A percentile compares a stretch with the other conserved stretches of the same genome.
These are phyloP conservation scores for Sinohyriopsis cumingii DNA, from an alignment of 2,888 invertebrate species.

Conservation along the genomic window DNA sequence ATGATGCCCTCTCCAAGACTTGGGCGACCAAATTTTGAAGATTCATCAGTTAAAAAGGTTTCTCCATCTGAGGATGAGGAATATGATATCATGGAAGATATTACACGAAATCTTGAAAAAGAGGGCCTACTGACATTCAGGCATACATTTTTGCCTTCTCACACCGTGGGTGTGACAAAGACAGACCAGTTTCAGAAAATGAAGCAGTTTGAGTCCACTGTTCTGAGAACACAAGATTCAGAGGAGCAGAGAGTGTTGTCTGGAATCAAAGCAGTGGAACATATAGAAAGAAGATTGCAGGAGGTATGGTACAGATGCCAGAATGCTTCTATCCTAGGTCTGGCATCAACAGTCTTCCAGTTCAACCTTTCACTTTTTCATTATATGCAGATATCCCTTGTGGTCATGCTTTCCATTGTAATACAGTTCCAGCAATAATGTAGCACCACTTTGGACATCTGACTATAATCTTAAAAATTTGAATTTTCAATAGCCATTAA, in stretches of 20 bases:
- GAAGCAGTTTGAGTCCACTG: constrained; percentile 57
- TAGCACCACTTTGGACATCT: no score
- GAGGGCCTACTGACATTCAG: constrained; percentile 44
- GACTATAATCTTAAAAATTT: no score
- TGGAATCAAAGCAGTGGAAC: constrained; percentile 61
- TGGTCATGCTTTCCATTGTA: no score
- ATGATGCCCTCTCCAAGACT: constrained; percentile 45
- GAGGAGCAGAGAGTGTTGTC: constrained; percentile 61
- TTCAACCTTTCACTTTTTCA: no score
- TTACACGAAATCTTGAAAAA: constrained; percentile 36
- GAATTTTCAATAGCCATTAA: no score
- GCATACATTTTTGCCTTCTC: constrained; percentile 57
- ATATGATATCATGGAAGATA: constrained; percentile 38
- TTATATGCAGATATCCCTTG: no score
- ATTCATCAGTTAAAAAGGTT: constrained; percentile 16
- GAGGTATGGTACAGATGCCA: constrained; percentile 34
- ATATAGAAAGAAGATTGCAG: constrained; percentile 58
- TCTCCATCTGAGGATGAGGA: constrained; percentile 19
- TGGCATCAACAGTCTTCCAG: background rate
- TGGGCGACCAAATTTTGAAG: constrained; percentile 8
- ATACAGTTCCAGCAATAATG: no score
- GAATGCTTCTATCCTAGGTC: background rate
- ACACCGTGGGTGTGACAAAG: constrained; percentile 63
- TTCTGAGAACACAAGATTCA: constrained; percentile 60
- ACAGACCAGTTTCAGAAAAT: constrained; percentile 63